Percentiles rank a stretch among this genome's conserved stretches.
Evolutionary conservation across 2,113 vertebrate species (phyloP).

Genomic region (Tachysurus vachellii): DNA sequence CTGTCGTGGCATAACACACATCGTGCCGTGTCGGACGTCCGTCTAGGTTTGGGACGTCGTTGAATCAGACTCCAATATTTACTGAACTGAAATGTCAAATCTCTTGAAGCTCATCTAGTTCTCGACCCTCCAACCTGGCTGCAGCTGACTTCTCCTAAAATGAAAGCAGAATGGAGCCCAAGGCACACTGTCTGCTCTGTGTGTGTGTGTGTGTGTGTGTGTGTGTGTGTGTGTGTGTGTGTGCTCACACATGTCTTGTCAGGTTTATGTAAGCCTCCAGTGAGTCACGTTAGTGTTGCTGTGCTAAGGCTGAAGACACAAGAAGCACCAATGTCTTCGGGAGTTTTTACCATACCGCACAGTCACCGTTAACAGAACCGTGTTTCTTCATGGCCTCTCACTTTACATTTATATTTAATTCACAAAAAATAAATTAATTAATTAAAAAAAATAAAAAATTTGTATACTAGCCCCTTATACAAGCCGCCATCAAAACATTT

Average conservation of each 20-base stretch:
- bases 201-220: conserved; percentile 2
- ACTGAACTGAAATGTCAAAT: not conserved
- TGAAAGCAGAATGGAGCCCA: not conserved
- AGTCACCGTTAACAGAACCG: not conserved
- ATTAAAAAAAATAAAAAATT: no score
- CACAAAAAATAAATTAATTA: not conserved
- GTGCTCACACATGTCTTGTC: not conserved
- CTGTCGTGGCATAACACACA: not conserved
- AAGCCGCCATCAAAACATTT: not conserved
- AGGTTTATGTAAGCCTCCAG: conserved; percentile 43
- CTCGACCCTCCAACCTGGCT: not conserved
- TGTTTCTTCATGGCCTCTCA: not conserved
- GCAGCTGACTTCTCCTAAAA: conserved; percentile 17
- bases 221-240: not conserved
- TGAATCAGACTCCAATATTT: not conserved
- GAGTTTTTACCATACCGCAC: not conserved
- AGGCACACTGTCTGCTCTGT: conserved; percentile 1
- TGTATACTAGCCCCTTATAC: not conserved
- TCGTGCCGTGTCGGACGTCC: no score
- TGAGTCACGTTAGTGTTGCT: conserved; percentile 38
- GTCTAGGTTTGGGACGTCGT: not conserved
- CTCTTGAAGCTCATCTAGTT: not conserved
- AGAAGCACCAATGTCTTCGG: not conserved
- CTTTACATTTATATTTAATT: not conserved
- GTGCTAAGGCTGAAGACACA: conserved; percentile 26